Evolutionary conservation across 92 coral and sea anemone species (phyloP), one percentile per base, ranked within the genome.

Genomic region (Phenganax marumi): DNA sequence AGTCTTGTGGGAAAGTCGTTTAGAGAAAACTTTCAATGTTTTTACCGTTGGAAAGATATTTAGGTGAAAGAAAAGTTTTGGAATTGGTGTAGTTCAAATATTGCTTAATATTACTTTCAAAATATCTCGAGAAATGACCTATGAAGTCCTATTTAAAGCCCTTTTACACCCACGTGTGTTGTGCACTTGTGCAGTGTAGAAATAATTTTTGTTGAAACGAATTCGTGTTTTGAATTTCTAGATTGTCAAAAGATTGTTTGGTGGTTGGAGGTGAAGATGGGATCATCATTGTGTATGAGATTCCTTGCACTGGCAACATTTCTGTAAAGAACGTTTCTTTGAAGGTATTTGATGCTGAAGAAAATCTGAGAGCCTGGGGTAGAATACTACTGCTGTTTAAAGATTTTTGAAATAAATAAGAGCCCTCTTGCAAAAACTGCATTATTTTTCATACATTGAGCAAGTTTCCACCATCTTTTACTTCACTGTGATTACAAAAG

Each of bases 251-350:
- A 21, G 81, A 50, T 39, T 87, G 92, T 87, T 56, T 91, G 50
- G 87, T 91, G 4, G 90, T 87, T 79, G 97, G 97, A 43, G 91
- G 92, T 10, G 92, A 91, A 63, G 97, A 91, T 85, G 97, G 97
- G 0, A 87, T 88, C 12, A 89, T 91, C 24, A 89, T 87, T 58
- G 91, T 89, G 26, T 91, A 87, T 50, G 86, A 63, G 33, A 82
- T 88, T 19, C 82, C 82, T 11, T 46, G 12, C 48, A 23, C 63
- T 46, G 11, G 17, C 49, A 46, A 48, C 3, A 16, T 24, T 48
- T 39, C 43, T 8, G n/a, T 33, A 0, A 14, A 21, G 23, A 61
- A 60, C 5, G 50, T 60, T 2, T n/a, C 33, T 48, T 77, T 77
- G 25, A 57, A 77, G 82, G 82, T 77, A 77, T 33, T 33, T 33